Percentiles rank a stretch among this genome's conserved stretches.
phyloP scores from a whole-genome alignment of 1,140 invertebrate genomes.

The Holcopasites calliopsidis region DNA sequence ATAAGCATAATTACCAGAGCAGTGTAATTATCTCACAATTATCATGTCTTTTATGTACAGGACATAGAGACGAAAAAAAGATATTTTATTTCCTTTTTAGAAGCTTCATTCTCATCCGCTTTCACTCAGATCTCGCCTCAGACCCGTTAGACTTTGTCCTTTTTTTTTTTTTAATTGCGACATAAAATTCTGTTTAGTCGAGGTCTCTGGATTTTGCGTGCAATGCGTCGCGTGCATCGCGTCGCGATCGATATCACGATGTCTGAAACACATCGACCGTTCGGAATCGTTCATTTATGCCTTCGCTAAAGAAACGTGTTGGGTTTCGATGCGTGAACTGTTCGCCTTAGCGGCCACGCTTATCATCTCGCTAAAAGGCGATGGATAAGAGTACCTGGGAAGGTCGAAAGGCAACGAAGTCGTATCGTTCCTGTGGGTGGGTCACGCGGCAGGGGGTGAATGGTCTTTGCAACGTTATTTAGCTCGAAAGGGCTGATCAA shows the following conservation, averaged over 20 bases:
- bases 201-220: background rate
- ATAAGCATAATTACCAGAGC: too few species aligned
- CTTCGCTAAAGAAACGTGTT: background rate
- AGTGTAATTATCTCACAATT: too few species aligned
- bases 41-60: too few species aligned
- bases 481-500: background rate
- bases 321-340: background rate
- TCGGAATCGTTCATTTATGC: constrained; percentile 35
- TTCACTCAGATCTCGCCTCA: too few species aligned
- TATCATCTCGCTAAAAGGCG: background rate
- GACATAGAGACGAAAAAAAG: too few species aligned
- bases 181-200: too few species aligned
- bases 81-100: too few species aligned
- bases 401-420: background rate
- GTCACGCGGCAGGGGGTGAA: background rate
- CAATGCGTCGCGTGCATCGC: constrained; percentile 17
- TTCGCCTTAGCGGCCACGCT: background rate
- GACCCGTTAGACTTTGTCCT: too few species aligned
- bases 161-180: too few species aligned
- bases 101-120: too few species aligned
- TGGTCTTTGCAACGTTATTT: too few species aligned
- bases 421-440: background rate
- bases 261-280: background rate
- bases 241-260: constrained; percentile 15
- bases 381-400: constrained; percentile 3